Base-by-base conservation (phyloP, 1,140 invertebrate genomes). In the Zaprionus lachaisei region DNA sequence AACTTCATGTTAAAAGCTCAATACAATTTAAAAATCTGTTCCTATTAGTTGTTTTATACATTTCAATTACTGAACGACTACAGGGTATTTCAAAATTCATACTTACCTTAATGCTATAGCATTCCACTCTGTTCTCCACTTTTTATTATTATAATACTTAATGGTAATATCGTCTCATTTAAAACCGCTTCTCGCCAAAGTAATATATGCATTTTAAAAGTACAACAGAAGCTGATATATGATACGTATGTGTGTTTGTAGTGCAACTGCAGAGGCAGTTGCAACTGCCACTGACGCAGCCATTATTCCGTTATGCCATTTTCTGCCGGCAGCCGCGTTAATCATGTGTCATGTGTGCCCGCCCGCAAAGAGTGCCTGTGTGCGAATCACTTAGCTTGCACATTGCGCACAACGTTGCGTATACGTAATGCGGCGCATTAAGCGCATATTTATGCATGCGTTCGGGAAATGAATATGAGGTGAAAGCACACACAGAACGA, bases 111-210 rank as follows among this genome's bases (percentile, higher is more conserved):
- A 2, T 6, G n/a, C 41, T 44, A n/a, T 9, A n/a, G 15, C n/a
- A 20, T 20, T 1, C 1, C 20, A 20, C 20, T 20, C 20, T 20
- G 7, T 4, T 17, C n/a, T 47, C 41, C 1, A 7, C n/a, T 1
- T 11, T 87, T 67, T 80, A 87, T 76, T 83, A 67, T 75, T 89
- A 87, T 80, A 74, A 51, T 86, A 49, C 62, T 80, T 77, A 77
- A 77, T 77, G 58, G 61, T 56, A 54, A 68, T 70, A 65, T 65
- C 26, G 54, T 77, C 34, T 64, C 56, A 55, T 58, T 75, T 51
- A 58, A 71, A 58, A 57, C 26, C n/a, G 22, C 14, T 49, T 15
- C 24, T 12, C n/a, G 41, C 67, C 12, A 63, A 31, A 37, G 60
- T 58, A 56, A 64, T 75, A 57, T 74, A 70, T 70, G 26, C 34